A percentile compares a stretch with the other conserved stretches of the same genome.
Conservation (phyloP, 1,140 invertebrate species). For the Drosophila mayri region DNA sequence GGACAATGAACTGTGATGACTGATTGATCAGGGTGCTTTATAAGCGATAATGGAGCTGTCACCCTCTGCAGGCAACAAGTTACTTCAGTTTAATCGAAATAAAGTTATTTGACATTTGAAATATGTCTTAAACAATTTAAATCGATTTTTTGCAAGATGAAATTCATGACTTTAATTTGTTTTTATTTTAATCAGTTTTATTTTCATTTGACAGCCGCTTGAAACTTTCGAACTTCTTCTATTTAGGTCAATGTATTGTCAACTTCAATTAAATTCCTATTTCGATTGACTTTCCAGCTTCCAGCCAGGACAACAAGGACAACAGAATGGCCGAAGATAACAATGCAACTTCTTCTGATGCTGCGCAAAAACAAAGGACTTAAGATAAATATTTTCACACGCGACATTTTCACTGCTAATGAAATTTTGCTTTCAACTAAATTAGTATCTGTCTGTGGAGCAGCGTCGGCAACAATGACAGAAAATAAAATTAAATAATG, state of each 20-base stretch:
- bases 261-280: slow-evolving; percentile 24
- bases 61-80: background rate
- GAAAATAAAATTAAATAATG: slow-evolving; percentile 82
- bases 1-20: slow-evolving; percentile 66
- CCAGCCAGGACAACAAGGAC: background rate
- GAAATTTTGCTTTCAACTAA: slow-evolving; percentile 80
- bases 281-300: slow-evolving; percentile 25
- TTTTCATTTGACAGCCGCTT: background rate
- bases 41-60: slow-evolving; percentile 42
- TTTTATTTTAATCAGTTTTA: background rate
- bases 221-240: background rate
- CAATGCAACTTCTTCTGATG: slow-evolving; percentile 34
- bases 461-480: slow-evolving; percentile 45
- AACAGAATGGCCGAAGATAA: slow-evolving; percentile 24
- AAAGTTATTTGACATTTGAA: background rate
- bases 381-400: slow-evolving; percentile 81
- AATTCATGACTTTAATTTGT: background rate
- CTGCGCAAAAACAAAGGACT: slow-evolving; percentile 67
- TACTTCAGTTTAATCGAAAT: background rate
- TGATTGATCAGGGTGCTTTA: slow-evolving; percentile 48
- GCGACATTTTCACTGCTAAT: slow-evolving; percentile 78
- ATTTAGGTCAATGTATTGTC: slow-evolving; percentile 7
- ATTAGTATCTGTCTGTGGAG: slow-evolving; percentile 61
- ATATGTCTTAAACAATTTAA: background rate
- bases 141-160: background rate